phyloP scores from a whole-genome alignment of 2,888 invertebrate species.

The Toxonevra muliebris region DNA sequence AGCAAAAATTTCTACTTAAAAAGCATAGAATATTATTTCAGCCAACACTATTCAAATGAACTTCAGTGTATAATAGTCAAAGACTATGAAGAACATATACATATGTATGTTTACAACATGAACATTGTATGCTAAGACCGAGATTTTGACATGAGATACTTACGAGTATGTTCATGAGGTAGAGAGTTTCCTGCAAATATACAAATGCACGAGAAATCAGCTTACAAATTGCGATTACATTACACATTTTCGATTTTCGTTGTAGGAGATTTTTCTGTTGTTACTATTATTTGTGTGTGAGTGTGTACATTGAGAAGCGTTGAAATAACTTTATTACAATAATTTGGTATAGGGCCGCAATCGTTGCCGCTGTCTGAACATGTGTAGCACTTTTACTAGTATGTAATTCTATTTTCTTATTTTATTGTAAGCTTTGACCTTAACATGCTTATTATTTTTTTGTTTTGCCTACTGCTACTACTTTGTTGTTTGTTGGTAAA shows the following conservation, averaged over 20 bases:
- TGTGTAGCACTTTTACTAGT: conserved; percentile 44
- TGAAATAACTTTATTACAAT: conserved; percentile 1
- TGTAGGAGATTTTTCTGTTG: background rate
- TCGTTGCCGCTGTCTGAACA: conserved; percentile 36
- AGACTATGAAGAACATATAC: no score
- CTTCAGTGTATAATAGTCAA: no score
- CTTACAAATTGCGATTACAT: conserved; percentile 19
- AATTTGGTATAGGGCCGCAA: conserved; percentile 8
- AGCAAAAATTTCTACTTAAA: no score
- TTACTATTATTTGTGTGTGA: conserved; percentile 6
- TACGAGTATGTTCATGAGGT: no score
- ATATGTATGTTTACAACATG: no score
- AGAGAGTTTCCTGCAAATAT: no score
- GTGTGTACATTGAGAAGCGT: background rate
- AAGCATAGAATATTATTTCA: no score
- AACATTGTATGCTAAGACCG: background rate
- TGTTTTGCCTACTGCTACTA: background rate
- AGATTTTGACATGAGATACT: background rate
- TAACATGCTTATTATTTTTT: conserved; percentile 20
- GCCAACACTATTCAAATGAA: no score
- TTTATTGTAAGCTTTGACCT: conserved; percentile 32
- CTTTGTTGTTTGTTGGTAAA: no score
- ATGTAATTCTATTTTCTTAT: no score
- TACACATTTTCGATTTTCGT: background rate
- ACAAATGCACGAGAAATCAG: background rate